Evolutionary conservation across 2,113 vertebrate species (phyloP).

Genomic region (Microtus pennsylvanicus): DNA sequence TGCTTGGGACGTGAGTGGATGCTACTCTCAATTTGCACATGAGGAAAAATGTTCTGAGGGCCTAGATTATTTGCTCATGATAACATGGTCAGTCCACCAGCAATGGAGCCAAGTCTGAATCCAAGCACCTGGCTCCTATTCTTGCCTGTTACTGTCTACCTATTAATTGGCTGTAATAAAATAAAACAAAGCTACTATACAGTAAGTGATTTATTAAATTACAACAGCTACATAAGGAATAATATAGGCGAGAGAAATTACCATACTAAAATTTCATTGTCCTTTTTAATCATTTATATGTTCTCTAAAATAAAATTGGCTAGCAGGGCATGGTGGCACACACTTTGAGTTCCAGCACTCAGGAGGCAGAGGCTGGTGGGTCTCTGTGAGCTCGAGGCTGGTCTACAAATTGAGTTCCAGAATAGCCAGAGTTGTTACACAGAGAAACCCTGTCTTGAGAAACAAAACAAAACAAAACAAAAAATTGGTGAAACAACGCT

Average conservation of each 20-base stretch:
- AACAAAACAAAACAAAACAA: no score
- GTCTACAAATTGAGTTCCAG: no score
- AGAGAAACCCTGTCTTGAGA: no score
- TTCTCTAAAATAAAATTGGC: conserved; percentile 9
- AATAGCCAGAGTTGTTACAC: no score
- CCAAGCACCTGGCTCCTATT: not conserved
- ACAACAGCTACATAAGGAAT: not conserved
- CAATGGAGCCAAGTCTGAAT: not conserved
- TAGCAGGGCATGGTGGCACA: no score
- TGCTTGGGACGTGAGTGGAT: not conserved
- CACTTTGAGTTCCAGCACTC: no score
- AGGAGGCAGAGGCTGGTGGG: no score
- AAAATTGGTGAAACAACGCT: not conserved
- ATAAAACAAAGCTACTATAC: not conserved
- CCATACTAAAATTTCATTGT: not conserved
- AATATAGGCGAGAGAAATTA: not conserved
- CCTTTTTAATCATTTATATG: not conserved
- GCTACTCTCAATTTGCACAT: not conserved
- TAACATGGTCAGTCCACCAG: not conserved
- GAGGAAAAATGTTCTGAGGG: not conserved
- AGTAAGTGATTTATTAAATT: not conserved
- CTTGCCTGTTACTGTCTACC: not conserved
- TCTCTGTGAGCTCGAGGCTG: no score
- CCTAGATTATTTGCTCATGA: not conserved
- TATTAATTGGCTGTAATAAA: not conserved